These are phyloP conservation scores for Andrena camellia DNA, from an alignment of 2,888 invertebrate species.

Conservation along the genomic window DNA sequence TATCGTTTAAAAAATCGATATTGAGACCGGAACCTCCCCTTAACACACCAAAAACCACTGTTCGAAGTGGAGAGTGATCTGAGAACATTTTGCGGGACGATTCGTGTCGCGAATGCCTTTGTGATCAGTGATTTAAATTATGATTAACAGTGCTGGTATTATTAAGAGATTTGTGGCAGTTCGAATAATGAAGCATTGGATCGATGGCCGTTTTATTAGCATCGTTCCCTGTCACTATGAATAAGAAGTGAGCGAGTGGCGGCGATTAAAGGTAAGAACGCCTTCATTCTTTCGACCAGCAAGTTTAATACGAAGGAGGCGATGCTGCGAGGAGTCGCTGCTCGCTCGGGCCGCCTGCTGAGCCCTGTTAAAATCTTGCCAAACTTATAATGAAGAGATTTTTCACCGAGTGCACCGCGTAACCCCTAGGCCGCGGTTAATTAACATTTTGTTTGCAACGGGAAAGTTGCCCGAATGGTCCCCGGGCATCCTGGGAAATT, in stretches of 20 bases:
- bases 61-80: background rate
- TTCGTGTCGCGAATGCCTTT: background rate
- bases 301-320: conserved; percentile 45
- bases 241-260: background rate
- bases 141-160: no score
- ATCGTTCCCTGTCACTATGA: conserved; percentile 7
- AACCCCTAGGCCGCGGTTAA: conserved; percentile 65
- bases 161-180: no score
- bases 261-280: conserved; percentile 15
- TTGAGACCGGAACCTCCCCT: no score
- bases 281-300: conserved; percentile 24
- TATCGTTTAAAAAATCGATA: no score
- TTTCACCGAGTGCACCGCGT: conserved; percentile 65
- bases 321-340: conserved; percentile 18
- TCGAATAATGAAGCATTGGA: background rate
- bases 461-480: conserved; percentile 39
- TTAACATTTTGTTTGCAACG: conserved; percentile 78
- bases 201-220: background rate
- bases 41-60: no score
- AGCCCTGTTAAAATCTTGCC: conserved; percentile 71
- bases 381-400: conserved; percentile 78
- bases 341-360: conserved; percentile 34
- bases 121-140: no score
- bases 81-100: background rate
- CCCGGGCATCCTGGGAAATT: conserved; percentile 56